Evolutionary conservation across 2,888 invertebrate species (phyloP).

Genomic region (Glaucopsyche alexis): DNA sequence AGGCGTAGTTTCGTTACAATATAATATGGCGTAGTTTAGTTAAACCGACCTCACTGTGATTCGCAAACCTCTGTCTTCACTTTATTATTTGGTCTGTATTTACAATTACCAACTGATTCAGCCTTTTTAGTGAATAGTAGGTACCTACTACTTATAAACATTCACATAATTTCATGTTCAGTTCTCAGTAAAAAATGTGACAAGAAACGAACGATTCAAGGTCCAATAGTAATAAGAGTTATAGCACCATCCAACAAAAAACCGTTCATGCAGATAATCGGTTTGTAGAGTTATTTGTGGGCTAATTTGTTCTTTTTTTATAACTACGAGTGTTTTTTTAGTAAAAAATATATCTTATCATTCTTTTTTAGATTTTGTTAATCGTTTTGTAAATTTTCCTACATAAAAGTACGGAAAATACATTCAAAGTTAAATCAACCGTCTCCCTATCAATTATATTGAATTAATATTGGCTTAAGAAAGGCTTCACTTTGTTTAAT

Average conservation of each 20-base stretch:
- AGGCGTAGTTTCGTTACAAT: too few relatives aligned
- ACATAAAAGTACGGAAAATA: too few relatives aligned
- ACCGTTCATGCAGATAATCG: slow-evolving; percentile 17
- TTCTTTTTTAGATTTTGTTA: too few relatives aligned
- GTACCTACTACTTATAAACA: not conserved
- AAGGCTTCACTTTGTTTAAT: slow-evolving; percentile 5
- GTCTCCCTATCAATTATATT: not conserved
- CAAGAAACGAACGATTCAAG: slow-evolving; percentile 17
- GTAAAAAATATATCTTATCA: not conserved
- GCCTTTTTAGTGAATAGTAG: not conserved
- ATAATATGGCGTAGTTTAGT: too few relatives aligned
- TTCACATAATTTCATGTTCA: slow-evolving; percentile 8
- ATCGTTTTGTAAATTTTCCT: too few relatives aligned
- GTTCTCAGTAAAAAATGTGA: slow-evolving; percentile 12
- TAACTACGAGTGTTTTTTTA: not conserved
- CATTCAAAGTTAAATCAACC: not conserved
- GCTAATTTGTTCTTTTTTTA: slow-evolving; percentile 8
- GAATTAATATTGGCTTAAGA: not conserved
- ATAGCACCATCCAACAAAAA: slow-evolving; percentile 6
- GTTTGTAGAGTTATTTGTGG: slow-evolving; percentile 13
- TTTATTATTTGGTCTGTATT: too few relatives aligned
- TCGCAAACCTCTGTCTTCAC: too few relatives aligned
- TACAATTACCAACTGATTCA: not conserved
- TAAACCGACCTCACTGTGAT: too few relatives aligned
- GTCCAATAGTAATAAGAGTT: slow-evolving; percentile 19